Evolutionary conservation across 2,888 invertebrate species (phyloP).

Genomic region (Rotaria socialis): DNA sequence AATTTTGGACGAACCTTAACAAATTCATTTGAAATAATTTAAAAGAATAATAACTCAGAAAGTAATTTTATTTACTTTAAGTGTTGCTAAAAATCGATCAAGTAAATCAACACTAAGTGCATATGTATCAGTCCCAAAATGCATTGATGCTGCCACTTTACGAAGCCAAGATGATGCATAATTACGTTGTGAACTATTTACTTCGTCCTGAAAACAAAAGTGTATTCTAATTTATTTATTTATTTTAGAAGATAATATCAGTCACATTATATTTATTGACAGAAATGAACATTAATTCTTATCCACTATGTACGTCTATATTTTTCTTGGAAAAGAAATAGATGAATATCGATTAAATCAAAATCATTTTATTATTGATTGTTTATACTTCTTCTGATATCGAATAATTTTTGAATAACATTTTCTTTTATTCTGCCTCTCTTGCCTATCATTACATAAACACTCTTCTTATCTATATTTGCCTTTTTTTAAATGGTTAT

Average conservation of each 20-base stretch:
- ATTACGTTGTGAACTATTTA: constrained; percentile 34
- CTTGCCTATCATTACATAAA: neutral
- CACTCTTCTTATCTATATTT: neutral
- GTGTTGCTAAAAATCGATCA: constrained; percentile 54
- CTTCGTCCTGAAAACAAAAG: neutral
- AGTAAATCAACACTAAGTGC: constrained; percentile 53
- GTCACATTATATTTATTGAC: too few relatives aligned
- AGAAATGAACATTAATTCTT: neutral
- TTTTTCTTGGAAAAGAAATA: too few relatives aligned
- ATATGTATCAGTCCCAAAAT: constrained; percentile 55
- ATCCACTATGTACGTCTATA: neutral
- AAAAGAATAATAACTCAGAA: neutral
- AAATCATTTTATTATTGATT: too few relatives aligned
- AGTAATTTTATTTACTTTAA: constrained; percentile 54
- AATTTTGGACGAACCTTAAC: constrained; percentile 65
- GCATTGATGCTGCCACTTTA: constrained; percentile 48
- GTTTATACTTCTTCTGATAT: too few relatives aligned
- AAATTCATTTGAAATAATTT: neutral
- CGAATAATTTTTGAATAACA: too few relatives aligned
- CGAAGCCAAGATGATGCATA: constrained; percentile 19
- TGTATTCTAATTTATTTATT: neutral
- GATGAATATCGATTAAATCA: too few relatives aligned
- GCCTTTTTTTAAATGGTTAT: neutral
- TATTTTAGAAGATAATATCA: too few relatives aligned
- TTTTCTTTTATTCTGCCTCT: neutral